phyloP scores from a whole-genome alignment of 2,888 invertebrate genomes.

The Sipunculus nudus region DNA sequence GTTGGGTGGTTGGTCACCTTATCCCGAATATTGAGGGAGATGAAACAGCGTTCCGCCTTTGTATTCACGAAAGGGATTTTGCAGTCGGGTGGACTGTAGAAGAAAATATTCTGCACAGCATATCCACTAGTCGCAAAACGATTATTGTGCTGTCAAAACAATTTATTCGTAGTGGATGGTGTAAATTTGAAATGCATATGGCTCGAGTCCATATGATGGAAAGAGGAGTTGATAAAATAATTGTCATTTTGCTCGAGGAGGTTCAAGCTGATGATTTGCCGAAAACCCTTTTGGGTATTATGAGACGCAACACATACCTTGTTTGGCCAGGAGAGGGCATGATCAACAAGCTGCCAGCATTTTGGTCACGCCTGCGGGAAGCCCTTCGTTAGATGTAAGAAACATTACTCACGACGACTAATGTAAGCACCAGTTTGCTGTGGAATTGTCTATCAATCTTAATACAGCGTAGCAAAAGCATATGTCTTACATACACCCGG shows the following conservation, averaged over 20 bases:
- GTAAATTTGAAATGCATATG: not conserved
- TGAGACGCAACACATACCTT: not conserved
- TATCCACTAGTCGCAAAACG: not conserved
- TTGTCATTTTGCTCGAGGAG: not conserved
- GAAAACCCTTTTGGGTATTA: not conserved
- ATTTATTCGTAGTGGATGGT: conserved; percentile 5
- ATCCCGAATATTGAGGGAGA: not conserved
- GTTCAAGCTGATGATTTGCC: not conserved
- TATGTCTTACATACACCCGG: too few relatives aligned
- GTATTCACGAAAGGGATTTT: conserved; percentile 4
- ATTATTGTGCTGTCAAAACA: not conserved
- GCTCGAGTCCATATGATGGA: not conserved
- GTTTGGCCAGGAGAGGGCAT: not conserved
- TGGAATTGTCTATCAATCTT: too few relatives aligned
- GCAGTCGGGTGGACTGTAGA: not conserved
- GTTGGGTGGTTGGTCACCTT: not conserved
- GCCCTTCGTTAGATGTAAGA: too few relatives aligned
- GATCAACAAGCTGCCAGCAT: too few relatives aligned
- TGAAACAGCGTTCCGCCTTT: not conserved
- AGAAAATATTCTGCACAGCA: not conserved
- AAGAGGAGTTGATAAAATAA: not conserved
- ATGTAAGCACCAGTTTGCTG: too few relatives aligned
- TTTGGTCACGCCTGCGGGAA: too few relatives aligned
- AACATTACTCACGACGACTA: too few relatives aligned
- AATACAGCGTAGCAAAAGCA: too few relatives aligned